Evolutionary conservation across 1,140 invertebrate genomes (phyloP).

Genomic region (Pogonus chalceus): DNA sequence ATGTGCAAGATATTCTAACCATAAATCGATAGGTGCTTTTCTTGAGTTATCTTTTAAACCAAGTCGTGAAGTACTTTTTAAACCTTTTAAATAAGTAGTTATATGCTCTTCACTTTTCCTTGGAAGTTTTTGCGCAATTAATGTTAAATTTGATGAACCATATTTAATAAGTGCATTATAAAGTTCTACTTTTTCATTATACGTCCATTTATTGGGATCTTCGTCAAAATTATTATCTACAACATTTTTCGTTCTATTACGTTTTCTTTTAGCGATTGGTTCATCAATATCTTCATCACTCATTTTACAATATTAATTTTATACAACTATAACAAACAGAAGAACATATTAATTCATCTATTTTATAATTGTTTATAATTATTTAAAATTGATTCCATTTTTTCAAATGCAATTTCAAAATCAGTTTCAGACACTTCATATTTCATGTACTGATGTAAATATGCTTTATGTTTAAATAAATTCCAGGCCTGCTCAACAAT

Average conservation of each 20-base stretch:
- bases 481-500: constrained; percentile 40
- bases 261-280: background rate
- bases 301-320: too few relatives aligned
- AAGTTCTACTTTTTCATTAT: background rate
- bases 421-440: constrained; percentile 39
- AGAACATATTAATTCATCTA: background rate
- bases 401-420: constrained; percentile 39
- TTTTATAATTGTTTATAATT: constrained; percentile 34
- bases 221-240: background rate
- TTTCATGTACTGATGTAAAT: constrained; percentile 43
- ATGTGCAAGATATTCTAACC: constrained; percentile 14
- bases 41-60: background rate
- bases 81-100: background rate
- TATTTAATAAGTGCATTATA: background rate
- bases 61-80: background rate
- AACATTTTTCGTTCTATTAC: background rate
- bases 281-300: background rate
- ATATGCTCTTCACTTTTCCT: background rate
- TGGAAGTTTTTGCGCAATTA: background rate
- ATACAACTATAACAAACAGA: background rate
- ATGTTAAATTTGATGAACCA: background rate
- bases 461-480: constrained; percentile 39
- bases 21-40: constrained; percentile 17
- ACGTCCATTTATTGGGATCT: background rate
- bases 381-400: constrained; percentile 38